These are phyloP conservation scores for Leptoclinus maculatus DNA, from an alignment of 2,797 vertebrate genomes.

Conservation along the genomic window DNA sequence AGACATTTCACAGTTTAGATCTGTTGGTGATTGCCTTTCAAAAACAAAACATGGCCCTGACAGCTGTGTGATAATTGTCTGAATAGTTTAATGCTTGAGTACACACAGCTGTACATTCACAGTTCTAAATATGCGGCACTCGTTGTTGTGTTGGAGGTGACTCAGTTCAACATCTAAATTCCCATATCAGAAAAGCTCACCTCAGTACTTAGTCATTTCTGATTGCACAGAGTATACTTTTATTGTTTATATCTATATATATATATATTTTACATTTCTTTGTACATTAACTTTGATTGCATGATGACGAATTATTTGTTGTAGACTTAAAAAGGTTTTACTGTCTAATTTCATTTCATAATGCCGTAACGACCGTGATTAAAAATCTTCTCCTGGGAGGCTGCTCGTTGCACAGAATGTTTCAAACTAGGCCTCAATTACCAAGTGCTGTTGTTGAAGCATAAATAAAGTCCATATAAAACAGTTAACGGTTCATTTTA, in stretches of 20 bases:
- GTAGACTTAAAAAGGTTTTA: slow-evolving; percentile 1
- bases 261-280: neutral
- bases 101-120: slow-evolving; percentile 11
- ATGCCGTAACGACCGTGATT: neutral
- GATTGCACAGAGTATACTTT: neutral
- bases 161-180: slow-evolving; percentile 1
- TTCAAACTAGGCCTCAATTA: slow-evolving; percentile 6
- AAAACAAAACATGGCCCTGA: slow-evolving; percentile 8
- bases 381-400: neutral
- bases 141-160: slow-evolving; percentile 12
- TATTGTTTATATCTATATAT: neutral
- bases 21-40: neutral
- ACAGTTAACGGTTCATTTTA: neutral
- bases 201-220: slow-evolving; percentile 2
- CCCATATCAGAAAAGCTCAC: slow-evolving; percentile 4
- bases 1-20: slow-evolving; percentile 5
- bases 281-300: neutral
- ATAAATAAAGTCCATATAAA: neutral
- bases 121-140: neutral
- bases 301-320: neutral
- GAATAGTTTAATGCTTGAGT: slow-evolving; percentile 19
- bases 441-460: neutral
- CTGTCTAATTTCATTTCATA: slow-evolving; percentile 1
- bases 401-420: neutral
- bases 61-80: slow-evolving; percentile 31